Evolutionary conservation across 2,113 vertebrate species (phyloP).

Genomic region (Grantiella picta): DNA sequence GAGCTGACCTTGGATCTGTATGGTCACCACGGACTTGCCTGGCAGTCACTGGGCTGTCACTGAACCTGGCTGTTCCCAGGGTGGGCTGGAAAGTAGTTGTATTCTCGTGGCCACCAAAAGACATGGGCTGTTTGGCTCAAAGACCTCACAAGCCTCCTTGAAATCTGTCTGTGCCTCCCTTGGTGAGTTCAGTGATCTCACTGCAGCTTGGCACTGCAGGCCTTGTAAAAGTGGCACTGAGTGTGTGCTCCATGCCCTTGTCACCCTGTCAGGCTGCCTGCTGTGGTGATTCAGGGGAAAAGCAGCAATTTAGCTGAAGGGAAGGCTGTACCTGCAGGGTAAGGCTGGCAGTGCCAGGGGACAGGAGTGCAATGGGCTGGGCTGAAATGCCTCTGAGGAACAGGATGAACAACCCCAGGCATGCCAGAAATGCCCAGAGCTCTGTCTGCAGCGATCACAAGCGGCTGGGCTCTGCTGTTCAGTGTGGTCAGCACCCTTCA

Average conservation of each 20-base stretch:
- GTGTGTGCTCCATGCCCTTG: neutral
- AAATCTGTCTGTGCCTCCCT: neutral
- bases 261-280: neutral
- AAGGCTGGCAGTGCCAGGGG: neutral
- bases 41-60: neutral
- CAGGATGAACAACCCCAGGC: neutral
- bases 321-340: neutral
- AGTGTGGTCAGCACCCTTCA: neutral
- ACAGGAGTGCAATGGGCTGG: neutral
- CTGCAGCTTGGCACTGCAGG: neutral
- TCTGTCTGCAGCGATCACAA: neutral
- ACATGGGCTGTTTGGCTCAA: neutral
- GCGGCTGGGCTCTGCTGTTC: neutral
- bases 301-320: neutral
- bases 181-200: neutral
- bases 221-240: neutral
- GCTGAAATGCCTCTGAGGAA: neutral
- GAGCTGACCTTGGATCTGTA: neutral
- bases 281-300: neutral
- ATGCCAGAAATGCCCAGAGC: neutral
- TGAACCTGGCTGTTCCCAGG: neutral
- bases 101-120: neutral
- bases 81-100: neutral
- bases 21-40: rapidly evolving
- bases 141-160: neutral